These are phyloP conservation scores for Anthopleura xanthogrammica DNA, from an alignment of 92 coral and sea anemone species.

Conservation along the genomic window DNA sequence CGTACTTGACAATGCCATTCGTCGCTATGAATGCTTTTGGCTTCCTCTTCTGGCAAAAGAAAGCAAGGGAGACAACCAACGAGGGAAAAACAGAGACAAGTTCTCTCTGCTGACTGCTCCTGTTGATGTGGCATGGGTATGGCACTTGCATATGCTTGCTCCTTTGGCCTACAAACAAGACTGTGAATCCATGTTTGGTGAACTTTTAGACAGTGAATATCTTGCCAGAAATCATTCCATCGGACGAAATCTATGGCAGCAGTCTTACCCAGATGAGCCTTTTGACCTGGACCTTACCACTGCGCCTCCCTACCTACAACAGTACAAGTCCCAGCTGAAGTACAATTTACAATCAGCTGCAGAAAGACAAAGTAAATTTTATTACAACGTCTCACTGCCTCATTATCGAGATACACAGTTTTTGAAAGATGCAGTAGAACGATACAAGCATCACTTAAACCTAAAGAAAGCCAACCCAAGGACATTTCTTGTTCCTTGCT, in stretches of 20 bases:
- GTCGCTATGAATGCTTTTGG: constrained; percentile 67
- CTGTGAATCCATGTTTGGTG: constrained; percentile 32
- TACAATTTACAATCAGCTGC: constrained; percentile 47
- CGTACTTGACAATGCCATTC: constrained; percentile 51
- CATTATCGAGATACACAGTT: constrained; percentile 61
- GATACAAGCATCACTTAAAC: constrained; percentile 62
- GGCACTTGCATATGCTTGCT: constrained; percentile 68
- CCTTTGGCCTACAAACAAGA: constrained; percentile 56
- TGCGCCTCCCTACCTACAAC: neutral
- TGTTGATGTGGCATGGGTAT: constrained; percentile 79
- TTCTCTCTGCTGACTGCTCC: constrained; percentile 56
- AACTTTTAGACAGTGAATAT: constrained; percentile 43
- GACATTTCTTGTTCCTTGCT: constrained; percentile 62
- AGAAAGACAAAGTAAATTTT: constrained; percentile 42
- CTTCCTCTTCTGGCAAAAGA: constrained; percentile 51
- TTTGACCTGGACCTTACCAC: constrained; percentile 47
- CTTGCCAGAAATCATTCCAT: constrained; percentile 12
- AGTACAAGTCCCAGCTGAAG: constrained; percentile 24
- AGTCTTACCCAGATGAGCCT: constrained; percentile 37
- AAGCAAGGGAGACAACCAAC: constrained; percentile 9
- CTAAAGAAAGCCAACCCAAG: constrained; percentile 58
- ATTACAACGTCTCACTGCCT: constrained; percentile 70
- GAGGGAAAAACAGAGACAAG: constrained; percentile 6
- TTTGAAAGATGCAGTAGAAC: constrained; percentile 56
- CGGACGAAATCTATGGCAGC: constrained; percentile 38